Percentiles rank a stretch among this genome's conserved stretches.
Conservation (phyloP, 1,140 invertebrate species). For the Bombus cullumanus region DNA sequence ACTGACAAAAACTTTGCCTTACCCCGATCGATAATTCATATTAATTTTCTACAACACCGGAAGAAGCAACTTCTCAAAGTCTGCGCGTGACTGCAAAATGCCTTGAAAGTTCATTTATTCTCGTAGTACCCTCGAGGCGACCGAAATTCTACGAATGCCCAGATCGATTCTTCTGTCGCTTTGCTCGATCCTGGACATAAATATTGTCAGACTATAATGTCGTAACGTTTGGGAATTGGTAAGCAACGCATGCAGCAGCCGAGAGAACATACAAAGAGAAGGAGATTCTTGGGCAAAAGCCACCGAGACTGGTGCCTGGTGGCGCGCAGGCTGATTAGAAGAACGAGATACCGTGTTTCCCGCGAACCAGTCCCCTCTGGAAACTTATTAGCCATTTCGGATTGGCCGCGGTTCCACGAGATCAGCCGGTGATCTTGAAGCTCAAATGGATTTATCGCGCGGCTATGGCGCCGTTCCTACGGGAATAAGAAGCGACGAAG, state of each 20-base stretch:
- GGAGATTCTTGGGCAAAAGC: not conserved
- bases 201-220: slow-evolving; percentile 29
- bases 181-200: slow-evolving; percentile 51
- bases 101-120: no score
- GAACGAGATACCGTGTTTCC: slow-evolving; percentile 5
- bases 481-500: slow-evolving; percentile 12
- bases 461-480: not conserved
- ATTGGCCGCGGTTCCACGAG: slow-evolving; percentile 13
- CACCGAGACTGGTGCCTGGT: not conserved
- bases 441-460: slow-evolving; percentile 24
- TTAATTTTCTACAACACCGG: no score
- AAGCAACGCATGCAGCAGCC: not conserved
- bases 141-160: not conserved
- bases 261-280: no score
- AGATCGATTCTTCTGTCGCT: slow-evolving; percentile 28
- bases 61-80: no score
- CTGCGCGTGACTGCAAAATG: no score
- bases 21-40: no score
- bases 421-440: not conserved
- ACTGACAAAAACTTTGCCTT: no score
- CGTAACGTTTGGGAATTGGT: slow-evolving; percentile 58
- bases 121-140: not conserved
- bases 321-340: not conserved
- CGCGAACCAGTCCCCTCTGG: not conserved
- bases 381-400: slow-evolving; percentile 44